Evolutionary conservation across 2,888 invertebrate genomes (phyloP), one percentile per base, ranked within the genome.

Genomic region (Amphipoea oculea): DNA sequence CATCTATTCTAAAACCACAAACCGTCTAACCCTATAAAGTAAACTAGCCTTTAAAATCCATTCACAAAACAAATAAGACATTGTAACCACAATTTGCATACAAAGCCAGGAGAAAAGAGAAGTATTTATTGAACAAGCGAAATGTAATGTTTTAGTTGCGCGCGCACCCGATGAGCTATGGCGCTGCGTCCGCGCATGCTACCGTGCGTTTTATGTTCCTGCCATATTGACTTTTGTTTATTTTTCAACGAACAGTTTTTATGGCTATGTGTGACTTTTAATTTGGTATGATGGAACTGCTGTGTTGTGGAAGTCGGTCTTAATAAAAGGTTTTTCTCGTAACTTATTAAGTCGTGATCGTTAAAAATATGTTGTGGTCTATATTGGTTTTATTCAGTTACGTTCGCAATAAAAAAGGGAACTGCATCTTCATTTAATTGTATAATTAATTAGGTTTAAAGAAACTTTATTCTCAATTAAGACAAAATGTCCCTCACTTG

Each of bases 91-190:
- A 90, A 94, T 94, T 92, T 93, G 92, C 94, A 94, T 94, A 94
- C 94, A 94, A 95, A 94, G 93, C 90, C 86, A 69, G 88, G 90
- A 90, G 92, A 92, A 92, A 93, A 92, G 91, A 91, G 89, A 90
- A 89, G 92, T 92, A 93, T 94, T 94, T 94, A 94, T 94, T 93
- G 92, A 89, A 91, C 91, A 91, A 89, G 88, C 84, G 73, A 88
- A 86, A 86, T 87, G 89, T 85, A 87, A 87, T 86, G 83, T 86
- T 88, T 88, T 81, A 81, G 89, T 82, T 83, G 90, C 85, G 90
- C 90, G 84, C 88, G 83, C 89, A 89, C 85, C 82, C 89, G 91
- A 92, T 93, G 93, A 93, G 89, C 89, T 91, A 92, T 90, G 88
- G 89, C 88, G 86, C 79, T 74, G 81, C 76, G 78, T 74, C 54